Conservation (phyloP, 1,140 invertebrate genomes). For the Stegodyphus mimosarum region DNA sequence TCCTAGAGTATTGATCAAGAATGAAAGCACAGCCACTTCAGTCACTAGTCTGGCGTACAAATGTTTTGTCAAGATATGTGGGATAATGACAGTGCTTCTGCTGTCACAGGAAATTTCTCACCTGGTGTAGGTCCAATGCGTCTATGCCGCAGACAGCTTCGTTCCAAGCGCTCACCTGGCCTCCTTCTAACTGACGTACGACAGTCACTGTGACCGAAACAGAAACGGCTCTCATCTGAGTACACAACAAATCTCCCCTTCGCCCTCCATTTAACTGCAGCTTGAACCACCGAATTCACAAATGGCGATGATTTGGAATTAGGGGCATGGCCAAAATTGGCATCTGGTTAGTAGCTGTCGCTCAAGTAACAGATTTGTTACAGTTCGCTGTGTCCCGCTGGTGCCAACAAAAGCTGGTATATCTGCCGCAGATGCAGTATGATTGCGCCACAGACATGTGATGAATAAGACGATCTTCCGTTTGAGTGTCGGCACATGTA, state of each 20-base stretch:
- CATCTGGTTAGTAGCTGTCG: neutral
- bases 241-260: neutral
- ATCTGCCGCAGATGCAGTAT: neutral
- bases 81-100: neutral
- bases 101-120: conserved; percentile 6
- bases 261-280: neutral
- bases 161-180: neutral
- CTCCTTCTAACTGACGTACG: neutral
- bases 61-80: neutral
- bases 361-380: neutral
- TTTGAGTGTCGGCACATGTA: neutral
- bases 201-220: neutral
- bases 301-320: neutral
- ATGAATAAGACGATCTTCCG: neutral
- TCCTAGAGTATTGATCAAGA: neutral
- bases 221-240: neutral
- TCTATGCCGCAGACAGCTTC: neutral
- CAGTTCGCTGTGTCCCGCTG: neutral
- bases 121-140: conserved; percentile 5
- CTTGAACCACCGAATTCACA: neutral
- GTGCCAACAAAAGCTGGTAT: no score
- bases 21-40: neutral
- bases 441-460: neutral
- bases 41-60: neutral
- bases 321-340: neutral